Conservation (phyloP, 2,797 vertebrate genomes). For the Emys orbicularis region DNA sequence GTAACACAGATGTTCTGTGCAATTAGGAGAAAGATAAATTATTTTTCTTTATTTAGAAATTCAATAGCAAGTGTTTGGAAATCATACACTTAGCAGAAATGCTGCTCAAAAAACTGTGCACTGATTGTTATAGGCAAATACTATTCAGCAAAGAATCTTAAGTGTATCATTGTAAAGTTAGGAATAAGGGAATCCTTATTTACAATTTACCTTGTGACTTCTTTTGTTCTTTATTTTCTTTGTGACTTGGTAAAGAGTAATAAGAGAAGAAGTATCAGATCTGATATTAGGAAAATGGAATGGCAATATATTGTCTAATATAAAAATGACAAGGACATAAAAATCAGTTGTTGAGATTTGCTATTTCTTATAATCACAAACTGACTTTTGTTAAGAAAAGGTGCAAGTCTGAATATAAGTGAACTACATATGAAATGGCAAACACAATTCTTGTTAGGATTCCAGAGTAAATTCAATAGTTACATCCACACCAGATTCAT, state of each 20-base stretch:
- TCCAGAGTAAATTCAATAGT: conserved; percentile 32
- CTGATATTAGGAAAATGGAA: background rate
- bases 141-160: background rate
- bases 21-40: conserved; percentile 51
- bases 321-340: conserved; percentile 14
- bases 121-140: conserved; percentile 5
- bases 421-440: conserved; percentile 46
- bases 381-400: conserved; percentile 38
- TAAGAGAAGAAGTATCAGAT: background rate
- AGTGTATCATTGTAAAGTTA: background rate
- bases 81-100: background rate
- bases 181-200: background rate
- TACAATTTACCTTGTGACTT: rapidly evolving
- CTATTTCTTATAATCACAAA: background rate
- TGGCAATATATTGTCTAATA: background rate
- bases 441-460: background rate
- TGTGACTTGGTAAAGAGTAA: background rate
- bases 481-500: conserved; percentile 23
- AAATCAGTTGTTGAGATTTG: background rate
- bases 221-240: background rate
- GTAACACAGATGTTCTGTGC: conserved; percentile 43
- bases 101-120: background rate
- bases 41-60: conserved; percentile 57
- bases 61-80: conserved; percentile 18
- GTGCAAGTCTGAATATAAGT: conserved; percentile 14